Evolutionary conservation across 1,140 invertebrate species (phyloP), one percentile per base, ranked within the genome.

Genomic region (Maconellicoccus hirsutus): DNA sequence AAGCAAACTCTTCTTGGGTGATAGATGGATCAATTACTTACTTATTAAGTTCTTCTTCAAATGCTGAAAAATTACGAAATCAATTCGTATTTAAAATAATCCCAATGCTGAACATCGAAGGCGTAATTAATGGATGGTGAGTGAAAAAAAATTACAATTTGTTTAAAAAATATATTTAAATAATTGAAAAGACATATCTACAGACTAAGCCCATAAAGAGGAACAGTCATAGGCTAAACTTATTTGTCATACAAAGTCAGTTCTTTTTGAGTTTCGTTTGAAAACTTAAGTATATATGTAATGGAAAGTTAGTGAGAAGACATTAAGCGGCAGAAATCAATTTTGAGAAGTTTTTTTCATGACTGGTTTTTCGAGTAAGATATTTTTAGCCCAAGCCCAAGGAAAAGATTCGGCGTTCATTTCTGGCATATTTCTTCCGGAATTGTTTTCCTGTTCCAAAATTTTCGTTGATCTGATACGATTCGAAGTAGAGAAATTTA

Each of bases 81-180:
- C 83, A 86, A 74, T 93, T 87, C 80, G 83, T 94, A 23, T 92
- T 94, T 81, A 93, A 94, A 79, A 85, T 94, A 70, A 85, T 94
- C 33, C 92, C 92, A 1, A 91, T 94, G 88, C 81, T 94, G 42
- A 94, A 94, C 81, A 86, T 89, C 7, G 92, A 94, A 78, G 92
- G 92, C 8, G 92, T 94, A 19, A 85, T 91, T 74, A 91, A 92
- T 79, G 93, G 92, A 72, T 92, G 90, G 91, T 93, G 80, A 87
- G 85, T 85, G 26, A 23, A 39, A 69, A 25, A 70, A 33, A 29
- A 39, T 70, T 52, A 22, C 42, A 16, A 52, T 8, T 52, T 52
- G n/a, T 52, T 52, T 52, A 66, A 10, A 66, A 66, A 66, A 66
- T 66, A 66, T 19, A 26, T 25, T 66, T 26, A 25, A 66, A 22